Base-by-base conservation (phyloP, 1,140 invertebrate genomes). In the Heliconius himera region DNA sequence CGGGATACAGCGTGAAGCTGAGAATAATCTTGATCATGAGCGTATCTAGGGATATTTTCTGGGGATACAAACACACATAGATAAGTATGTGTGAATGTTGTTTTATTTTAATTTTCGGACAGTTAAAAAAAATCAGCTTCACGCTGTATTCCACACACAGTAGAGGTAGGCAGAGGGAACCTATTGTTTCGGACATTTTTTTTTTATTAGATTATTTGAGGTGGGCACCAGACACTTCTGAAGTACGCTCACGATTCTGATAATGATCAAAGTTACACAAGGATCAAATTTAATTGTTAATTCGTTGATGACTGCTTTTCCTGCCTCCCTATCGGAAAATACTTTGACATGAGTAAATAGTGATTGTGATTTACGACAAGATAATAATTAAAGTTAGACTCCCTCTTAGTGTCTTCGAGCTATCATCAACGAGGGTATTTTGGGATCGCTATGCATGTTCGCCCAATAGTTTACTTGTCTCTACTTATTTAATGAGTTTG, bases 401-500 rank as follows among this genome's bases (percentile, higher is more conserved):
- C 54, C 33, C 20, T 38, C 38, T 36, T 36, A 75, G 33, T 60
- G 13, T 77, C 70, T 71, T 36, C 26, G 49, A 76, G 33, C 70
- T 71, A 22, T n/a, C 70, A 77, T 72, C 71, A 77, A 41, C 26
- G 9, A 76, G 70, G 70, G 76, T n/a, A 72, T 77, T 77, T 77
- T 26, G 76, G 76, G 41, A 77, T 66, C 54, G 46, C n/a, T n/a
- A n/a, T n/a, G n/a, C 76, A 77, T 71, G 51, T 74, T 51, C 56
- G 29, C 54, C 46, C 54, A 18, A 78, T 78, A 78, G 72, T 79
- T 70, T 79, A 51, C 46, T 77, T 77, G 26, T 70, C 9, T 38
- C n/a, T 76, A 76, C 49, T 66, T 76, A 73, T 77, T 82, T 79
- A 76, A 82, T 82, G 77, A 82, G 74, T 78, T 82, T 81, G n/a